Evolutionary conservation across 2,113 vertebrate species (phyloP), one percentile per base, ranked within the genome.

Genomic region (Clarias batrachus): DNA sequence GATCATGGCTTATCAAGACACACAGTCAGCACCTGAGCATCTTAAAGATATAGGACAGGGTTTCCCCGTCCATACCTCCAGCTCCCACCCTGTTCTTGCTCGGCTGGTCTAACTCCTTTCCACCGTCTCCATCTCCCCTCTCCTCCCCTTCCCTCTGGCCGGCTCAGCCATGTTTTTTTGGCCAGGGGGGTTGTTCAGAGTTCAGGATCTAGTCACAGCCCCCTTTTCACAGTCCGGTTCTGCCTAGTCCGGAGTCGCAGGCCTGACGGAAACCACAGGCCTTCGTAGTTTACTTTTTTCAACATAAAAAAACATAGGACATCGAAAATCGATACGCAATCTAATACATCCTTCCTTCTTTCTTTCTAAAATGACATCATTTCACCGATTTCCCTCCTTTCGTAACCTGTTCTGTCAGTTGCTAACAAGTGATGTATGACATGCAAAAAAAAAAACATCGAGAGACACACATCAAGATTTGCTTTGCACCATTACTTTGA

Each of bases 141-240:
- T 80, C 65, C 73, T 65, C 78, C 25, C 63, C 68, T 56, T 74
- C 86, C 92, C 91, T 92, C 92, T 93, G 93, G 92, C 92, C 91
- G 91, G 89, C 89, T 93, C 87, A 71, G 90, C 84, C 90, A 89
- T 89, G 90, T 89, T 93, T 91, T 48, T 90, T 82, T 89, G 70
- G 89, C 82, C 85, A 86, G 85, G 92, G 92, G 91, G 94, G 94
- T 94, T 94, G 93, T 86, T 66, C 66, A 93, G 93, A 94, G 94
- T 95, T 94, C 93, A 95, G 92, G 91, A 85, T 93, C 92, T 92
- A 92, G 93, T 90, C 90, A 94, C 92, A 86, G 73, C 87, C 91
- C 89, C 89, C 90, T 76, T 77, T 81, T 90, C 84, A 62, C 59
- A 86, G 84, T 81, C 81, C 63, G 48, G 63, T 59, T 86, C 68